Percentiles rank a stretch among this genome's conserved stretches.
These are phyloP conservation scores for Pantherophis vulpinus DNA, from an alignment of 2,797 vertebrate genomes.

Conservation along the genomic window DNA sequence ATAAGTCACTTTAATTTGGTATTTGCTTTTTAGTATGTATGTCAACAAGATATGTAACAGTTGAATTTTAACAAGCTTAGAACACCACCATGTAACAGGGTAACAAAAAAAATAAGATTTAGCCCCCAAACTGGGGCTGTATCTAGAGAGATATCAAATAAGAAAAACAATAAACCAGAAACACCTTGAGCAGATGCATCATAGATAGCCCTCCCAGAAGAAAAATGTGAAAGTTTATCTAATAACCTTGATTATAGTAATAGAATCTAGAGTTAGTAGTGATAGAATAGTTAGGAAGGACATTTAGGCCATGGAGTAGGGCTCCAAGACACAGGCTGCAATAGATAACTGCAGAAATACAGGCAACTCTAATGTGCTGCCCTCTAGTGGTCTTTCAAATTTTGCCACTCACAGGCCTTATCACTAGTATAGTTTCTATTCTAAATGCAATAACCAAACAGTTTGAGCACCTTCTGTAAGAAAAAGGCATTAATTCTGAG, in stretches of 20 bases:
- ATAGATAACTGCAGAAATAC: neutral
- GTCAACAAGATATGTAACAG: neutral
- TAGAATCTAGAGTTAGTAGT: neutral
- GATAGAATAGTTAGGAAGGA: neutral
- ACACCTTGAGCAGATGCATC: neutral
- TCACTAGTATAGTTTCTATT: neutral
- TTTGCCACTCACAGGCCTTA: neutral
- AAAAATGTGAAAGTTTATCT: neutral
- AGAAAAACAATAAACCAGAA: neutral
- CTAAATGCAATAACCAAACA: neutral
- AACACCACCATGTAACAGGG: neutral
- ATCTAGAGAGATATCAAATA: neutral
- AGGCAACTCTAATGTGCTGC: neutral
- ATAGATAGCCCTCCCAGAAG: neutral
- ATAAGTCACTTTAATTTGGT: neutral
- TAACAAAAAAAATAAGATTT: too few species aligned
- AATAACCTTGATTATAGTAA: neutral
- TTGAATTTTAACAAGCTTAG: neutral
- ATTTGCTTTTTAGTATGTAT: neutral
- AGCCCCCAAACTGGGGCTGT: neutral
- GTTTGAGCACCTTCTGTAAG: neutral
- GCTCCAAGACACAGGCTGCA: neutral
- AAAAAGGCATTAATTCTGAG: neutral
- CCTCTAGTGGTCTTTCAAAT: neutral
- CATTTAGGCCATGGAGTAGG: neutral